Evolutionary conservation across 2,888 invertebrate genomes (phyloP), one percentile per base, ranked within the genome.

Genomic region (Ametastegia equiseti): DNA sequence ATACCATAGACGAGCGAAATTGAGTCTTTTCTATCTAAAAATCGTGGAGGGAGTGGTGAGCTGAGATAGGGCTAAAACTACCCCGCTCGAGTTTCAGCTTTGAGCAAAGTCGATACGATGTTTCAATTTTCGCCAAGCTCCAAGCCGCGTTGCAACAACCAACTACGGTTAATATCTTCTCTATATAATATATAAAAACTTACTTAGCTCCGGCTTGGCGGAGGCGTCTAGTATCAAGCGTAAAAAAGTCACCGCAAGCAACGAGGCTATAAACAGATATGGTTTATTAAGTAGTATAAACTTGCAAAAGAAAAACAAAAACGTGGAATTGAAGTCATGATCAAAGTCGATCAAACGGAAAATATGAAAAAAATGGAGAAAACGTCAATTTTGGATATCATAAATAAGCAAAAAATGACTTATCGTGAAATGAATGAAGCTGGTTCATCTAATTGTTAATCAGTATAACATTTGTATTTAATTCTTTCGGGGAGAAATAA

Each of bases 41-140:
- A 63, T 75, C 50, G 77, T 33, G 47, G 63, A 42, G 65, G 42
- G 86, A 87, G 86, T 87, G 87, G 84, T 84, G 83, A 83, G 83
- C 82, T 69, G 83, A 85, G 87, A 87, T 87, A 87, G 87, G 86
- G 75, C 84, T 84, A 84, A 87, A 86, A 84, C 86, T 87, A 87
- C 86, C 82, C 79, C 79, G 27, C 60, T 63, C 63, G 9, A 78
- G 57, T 60, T 78, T 45, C 42, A 42, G 78, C 78, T 60, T 78
- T 42, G 63, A 42, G 78, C 42, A 63, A 78, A 78, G 78, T 78
- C 78, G 78, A 78, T 60, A 60, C 39, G 30, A 78, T 63, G 78
- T 78, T 78, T 78, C 78, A 78, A 78, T 78, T 78, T 78, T 78
- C 78, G 50, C 78, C 60, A 15, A 19, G 33, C 75, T 54, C 33